Conservation (phyloP, 2,888 invertebrate species). For the Pecten maximus region DNA sequence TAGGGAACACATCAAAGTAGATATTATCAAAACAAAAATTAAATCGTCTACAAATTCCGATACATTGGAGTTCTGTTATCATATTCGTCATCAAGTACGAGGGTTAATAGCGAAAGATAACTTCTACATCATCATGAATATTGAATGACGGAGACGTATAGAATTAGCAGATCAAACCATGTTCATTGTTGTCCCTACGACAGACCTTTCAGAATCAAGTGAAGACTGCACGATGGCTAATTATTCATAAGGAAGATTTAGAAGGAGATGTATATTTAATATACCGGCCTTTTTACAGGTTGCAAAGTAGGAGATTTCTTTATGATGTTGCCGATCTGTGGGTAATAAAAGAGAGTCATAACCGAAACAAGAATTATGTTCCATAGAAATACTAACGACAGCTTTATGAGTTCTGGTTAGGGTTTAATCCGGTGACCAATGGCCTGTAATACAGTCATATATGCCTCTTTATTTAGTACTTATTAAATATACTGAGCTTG, state of each 20-base stretch:
- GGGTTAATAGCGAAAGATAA: constrained; percentile 33
- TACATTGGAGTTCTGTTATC: neutral
- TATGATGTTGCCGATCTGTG: neutral
- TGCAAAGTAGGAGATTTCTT: neutral
- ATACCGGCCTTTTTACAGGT: neutral
- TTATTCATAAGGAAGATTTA: constrained; percentile 30
- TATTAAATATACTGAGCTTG: neutral
- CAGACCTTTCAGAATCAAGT: neutral
- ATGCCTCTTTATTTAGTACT: neutral
- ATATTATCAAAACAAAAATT: constrained; percentile 29
- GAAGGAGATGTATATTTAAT: neutral
- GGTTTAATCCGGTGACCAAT: neutral
- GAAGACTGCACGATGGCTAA: neutral
- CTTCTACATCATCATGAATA: constrained; percentile 27
- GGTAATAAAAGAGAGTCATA: neutral
- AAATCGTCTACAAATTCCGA: constrained; percentile 29
- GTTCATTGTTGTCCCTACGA: neutral
- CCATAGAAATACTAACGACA: neutral
- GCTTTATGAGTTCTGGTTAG: neutral
- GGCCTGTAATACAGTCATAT: neutral
- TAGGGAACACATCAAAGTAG: constrained; percentile 5
- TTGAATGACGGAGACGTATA: neutral
- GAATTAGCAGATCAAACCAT: constrained; percentile 16
- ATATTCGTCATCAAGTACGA: constrained; percentile 14
- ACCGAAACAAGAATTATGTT: neutral